Conservation (phyloP, 35 echinoderm and acorn worm genomes). For the Holothuria glaberrima region DNA sequence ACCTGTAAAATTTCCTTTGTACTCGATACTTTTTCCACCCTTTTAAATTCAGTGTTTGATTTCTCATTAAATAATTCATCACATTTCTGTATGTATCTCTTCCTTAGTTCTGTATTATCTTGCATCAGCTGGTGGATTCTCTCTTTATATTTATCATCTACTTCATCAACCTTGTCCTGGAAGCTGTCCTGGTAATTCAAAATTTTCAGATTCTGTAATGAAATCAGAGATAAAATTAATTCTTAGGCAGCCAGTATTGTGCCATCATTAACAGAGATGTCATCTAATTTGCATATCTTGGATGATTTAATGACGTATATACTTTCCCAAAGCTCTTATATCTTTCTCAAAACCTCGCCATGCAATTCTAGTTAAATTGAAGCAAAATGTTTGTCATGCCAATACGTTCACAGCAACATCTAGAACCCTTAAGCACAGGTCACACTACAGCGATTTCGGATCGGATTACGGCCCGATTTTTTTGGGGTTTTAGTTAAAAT, state of each 20-base stretch:
- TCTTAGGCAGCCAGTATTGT: background rate
- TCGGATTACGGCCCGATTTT: no score
- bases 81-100: constrained; percentile 93
- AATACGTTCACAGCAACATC: no score
- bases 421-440: no score
- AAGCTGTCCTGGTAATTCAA: constrained; percentile 77
- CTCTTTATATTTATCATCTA: constrained; percentile 93
- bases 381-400: no score
- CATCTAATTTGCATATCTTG: no score
- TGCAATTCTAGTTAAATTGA: no score
- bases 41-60: constrained; percentile 80
- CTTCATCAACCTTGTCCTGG: constrained; percentile 86
- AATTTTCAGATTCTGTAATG: constrained; percentile 71
- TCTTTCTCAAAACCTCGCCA: no score
- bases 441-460: no score
- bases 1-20: constrained; percentile 96
- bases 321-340: no score
- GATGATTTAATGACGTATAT: no score
- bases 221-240: background rate
- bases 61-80: constrained; percentile 96
- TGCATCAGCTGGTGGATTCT: constrained; percentile 89
- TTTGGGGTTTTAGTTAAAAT: no score
- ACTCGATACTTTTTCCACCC: constrained; percentile 86
- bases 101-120: constrained; percentile 89
- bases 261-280: no score